phyloP scores from a whole-genome alignment of 2,888 invertebrate species.

The Epicampocera succincta region DNA sequence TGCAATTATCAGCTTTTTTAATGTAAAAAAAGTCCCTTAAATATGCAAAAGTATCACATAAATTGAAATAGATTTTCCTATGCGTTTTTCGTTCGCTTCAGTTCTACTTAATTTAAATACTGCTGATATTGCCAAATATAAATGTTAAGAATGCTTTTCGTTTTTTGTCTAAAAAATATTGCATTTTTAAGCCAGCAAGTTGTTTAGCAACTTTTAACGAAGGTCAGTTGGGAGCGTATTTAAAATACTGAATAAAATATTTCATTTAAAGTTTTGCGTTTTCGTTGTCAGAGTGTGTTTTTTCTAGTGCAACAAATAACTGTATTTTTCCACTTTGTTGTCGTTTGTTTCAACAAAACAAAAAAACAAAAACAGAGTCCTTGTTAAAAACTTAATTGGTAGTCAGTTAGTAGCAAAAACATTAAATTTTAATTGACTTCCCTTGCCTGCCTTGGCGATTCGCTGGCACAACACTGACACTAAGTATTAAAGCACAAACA shows the following conservation, averaged over 20 bases:
- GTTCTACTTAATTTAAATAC: slow-evolving; percentile 24
- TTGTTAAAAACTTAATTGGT: background rate
- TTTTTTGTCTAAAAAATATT: background rate
- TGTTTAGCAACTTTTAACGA: too few relatives aligned
- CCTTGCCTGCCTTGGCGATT: background rate
- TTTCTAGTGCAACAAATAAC: background rate
- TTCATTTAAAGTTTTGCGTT: too few relatives aligned
- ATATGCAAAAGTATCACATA: background rate
- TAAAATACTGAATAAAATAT: background rate
- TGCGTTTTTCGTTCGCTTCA: background rate
- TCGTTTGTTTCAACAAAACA: background rate
- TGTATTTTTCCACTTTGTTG: background rate
- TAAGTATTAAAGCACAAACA: background rate
- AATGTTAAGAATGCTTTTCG: slow-evolving; percentile 31
- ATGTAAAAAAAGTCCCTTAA: too few relatives aligned
- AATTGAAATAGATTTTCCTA: background rate
- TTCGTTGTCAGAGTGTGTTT: too few relatives aligned
- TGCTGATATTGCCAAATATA: slow-evolving; percentile 53
- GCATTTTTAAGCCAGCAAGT: too few relatives aligned
- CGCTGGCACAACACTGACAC: background rate
- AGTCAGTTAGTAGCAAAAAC: background rate
- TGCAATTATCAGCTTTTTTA: too few relatives aligned
- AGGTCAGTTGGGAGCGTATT: background rate
- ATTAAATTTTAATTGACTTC: background rate
- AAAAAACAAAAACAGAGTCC: too few relatives aligned